Conservation (phyloP, 1,140 invertebrate genomes). For the Phymorhynchus buccinoides region DNA sequence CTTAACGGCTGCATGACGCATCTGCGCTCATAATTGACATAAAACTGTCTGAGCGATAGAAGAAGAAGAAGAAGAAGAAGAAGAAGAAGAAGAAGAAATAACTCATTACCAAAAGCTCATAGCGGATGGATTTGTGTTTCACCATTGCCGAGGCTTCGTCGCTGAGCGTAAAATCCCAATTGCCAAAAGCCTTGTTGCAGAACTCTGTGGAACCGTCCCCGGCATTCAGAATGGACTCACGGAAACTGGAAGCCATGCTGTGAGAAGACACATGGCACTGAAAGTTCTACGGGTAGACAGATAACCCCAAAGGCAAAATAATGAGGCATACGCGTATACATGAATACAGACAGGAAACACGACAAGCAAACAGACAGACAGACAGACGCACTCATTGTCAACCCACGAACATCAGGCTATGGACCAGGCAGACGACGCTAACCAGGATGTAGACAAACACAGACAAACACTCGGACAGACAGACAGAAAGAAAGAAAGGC, state of each 20-base stretch:
- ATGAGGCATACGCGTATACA: neutral
- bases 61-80: too few relatives aligned
- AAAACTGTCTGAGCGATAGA: too few relatives aligned
- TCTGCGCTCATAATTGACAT: too few relatives aligned
- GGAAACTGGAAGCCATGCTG: constrained; percentile 67
- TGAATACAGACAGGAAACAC: neutral
- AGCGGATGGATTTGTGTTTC: constrained; percentile 85
- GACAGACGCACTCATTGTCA: neutral
- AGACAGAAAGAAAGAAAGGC: too few relatives aligned
- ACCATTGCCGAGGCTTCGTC: constrained; percentile 84
- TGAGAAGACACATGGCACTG: constrained; percentile 35
- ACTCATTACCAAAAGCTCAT: constrained; percentile 82
- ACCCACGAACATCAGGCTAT: too few relatives aligned
- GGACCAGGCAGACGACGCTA: too few relatives aligned
- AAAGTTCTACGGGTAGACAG: neutral
- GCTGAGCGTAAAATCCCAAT: constrained; percentile 91
- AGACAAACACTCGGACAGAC: too few relatives aligned
- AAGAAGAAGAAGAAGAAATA: too few relatives aligned
- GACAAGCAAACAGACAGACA: neutral
- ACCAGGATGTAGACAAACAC: too few relatives aligned
- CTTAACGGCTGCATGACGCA: too few relatives aligned
- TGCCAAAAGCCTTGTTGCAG: constrained; percentile 87
- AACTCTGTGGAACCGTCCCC: constrained; percentile 80
- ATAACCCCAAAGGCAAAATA: neutral
- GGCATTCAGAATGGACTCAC: constrained; percentile 49